Percentiles rank a stretch among this genome's conserved stretches.
Conservation (phyloP, 1,140 invertebrate species). For the Cyphomyrmex costatus region DNA sequence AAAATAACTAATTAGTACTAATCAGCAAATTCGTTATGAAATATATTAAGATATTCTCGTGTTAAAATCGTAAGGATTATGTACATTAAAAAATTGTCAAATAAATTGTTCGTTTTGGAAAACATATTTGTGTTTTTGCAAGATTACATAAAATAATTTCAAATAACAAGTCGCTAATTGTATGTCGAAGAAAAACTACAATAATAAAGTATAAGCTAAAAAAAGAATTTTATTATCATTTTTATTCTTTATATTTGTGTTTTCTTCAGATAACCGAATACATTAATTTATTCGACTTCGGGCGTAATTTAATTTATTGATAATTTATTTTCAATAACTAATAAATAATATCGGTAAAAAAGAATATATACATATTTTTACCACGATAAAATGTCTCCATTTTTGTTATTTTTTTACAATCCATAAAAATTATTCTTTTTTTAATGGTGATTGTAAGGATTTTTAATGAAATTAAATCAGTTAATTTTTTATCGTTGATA, state of each 20-base stretch:
- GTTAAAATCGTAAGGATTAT: slow-evolving; percentile 8
- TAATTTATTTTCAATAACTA: too few relatives aligned
- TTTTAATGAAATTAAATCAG: too few relatives aligned
- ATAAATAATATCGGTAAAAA: too few relatives aligned
- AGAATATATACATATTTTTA: too few relatives aligned
- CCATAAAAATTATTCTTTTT: too few relatives aligned
- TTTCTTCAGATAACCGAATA: background rate
- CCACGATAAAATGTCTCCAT: too few relatives aligned
- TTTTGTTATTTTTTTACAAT: too few relatives aligned
- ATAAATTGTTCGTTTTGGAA: slow-evolving; percentile 10
- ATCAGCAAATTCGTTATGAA: slow-evolving; percentile 29
- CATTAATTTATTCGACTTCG: background rate
- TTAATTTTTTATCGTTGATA: too few relatives aligned
- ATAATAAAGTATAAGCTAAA: background rate
- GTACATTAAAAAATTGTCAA: background rate
- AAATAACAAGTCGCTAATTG: background rate
- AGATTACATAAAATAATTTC: background rate
- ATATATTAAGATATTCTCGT: slow-evolving; percentile 13
- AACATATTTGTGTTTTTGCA: background rate
- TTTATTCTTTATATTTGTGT: background rate
- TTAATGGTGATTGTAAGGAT: too few relatives aligned
- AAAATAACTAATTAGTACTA: slow-evolving; percentile 44
- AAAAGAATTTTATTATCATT: background rate
- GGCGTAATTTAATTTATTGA: too few relatives aligned
- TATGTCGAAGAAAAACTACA: background rate